A percentile compares a stretch with the other conserved stretches of the same genome.
Conservation (phyloP, 2,888 invertebrate genomes). For the Norana najaformis region DNA sequence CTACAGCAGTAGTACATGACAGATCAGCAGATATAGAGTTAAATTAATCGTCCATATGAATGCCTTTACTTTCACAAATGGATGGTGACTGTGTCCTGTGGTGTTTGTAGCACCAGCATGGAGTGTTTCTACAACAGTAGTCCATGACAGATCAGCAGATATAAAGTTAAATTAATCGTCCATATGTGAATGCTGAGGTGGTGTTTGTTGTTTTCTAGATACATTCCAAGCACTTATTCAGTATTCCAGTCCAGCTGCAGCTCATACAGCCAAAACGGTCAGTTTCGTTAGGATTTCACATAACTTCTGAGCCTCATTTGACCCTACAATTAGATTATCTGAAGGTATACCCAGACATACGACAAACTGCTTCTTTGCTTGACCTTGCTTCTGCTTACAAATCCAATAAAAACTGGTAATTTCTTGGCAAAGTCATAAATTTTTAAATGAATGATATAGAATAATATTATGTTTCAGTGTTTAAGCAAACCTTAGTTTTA, state of each 20-base stretch:
- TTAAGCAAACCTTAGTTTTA: background rate
- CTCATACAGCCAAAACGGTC: constrained; percentile 77
- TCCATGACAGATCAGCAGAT: background rate
- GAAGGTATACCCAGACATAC: background rate
- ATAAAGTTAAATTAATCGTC: background rate
- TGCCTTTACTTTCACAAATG: background rate
- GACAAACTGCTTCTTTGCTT: background rate
- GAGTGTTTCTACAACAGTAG: background rate
- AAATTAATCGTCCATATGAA: background rate
- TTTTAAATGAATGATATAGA: background rate
- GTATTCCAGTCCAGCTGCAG: constrained; percentile 93
- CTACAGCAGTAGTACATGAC: background rate
- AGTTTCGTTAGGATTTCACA: background rate
- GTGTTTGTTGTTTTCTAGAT: constrained; percentile 67
- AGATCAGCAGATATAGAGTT: background rate
- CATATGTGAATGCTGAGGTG: background rate
- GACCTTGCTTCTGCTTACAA: background rate
- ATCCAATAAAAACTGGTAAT: background rate
- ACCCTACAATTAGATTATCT: constrained; percentile 13
- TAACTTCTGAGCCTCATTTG: background rate
- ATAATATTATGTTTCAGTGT: background rate
- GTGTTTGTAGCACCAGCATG: background rate
- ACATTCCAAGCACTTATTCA: constrained; percentile 98
- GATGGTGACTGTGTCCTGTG: background rate
- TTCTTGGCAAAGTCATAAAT: background rate